Conservation (phyloP, 2,113 vertebrate genomes). For the Regulus satrapa region DNA sequence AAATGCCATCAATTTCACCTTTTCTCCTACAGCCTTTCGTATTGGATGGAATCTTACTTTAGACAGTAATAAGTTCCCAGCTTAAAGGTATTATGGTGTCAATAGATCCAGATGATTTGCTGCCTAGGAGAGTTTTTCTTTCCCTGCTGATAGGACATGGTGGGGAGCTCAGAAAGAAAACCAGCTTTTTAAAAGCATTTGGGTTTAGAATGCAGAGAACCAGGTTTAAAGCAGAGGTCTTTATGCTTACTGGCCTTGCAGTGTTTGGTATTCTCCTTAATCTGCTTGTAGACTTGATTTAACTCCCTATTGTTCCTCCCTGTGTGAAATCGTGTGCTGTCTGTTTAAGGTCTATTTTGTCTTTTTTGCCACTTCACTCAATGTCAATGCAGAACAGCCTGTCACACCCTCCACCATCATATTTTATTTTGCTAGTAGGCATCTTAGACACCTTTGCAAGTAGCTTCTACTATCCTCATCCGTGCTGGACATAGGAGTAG, state of each 20-base stretch:
- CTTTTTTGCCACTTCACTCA: not conserved
- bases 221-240: not conserved
- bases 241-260: not conserved
- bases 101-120: not conserved
- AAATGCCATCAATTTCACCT: not conserved
- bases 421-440: not conserved
- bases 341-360: not conserved
- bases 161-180: not conserved
- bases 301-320: not conserved
- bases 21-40: not conserved
- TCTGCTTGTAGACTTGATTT: not conserved
- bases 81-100: not conserved
- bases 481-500: not conserved
- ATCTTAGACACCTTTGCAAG: not conserved
- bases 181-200: not conserved
- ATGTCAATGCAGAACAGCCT: not conserved
- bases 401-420: not conserved
- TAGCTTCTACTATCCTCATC: not conserved
- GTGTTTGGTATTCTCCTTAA: not conserved
- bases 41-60: not conserved
- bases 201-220: not conserved
- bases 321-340: not conserved
- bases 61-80: not conserved
- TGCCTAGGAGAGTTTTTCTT: not conserved
- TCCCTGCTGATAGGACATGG: not conserved